A percentile compares a stretch with the other conserved stretches of the same genome.
phyloP scores from a whole-genome alignment of 1,140 invertebrate species.

The roundworm (Caenorhabditis elegans) region DNA sequence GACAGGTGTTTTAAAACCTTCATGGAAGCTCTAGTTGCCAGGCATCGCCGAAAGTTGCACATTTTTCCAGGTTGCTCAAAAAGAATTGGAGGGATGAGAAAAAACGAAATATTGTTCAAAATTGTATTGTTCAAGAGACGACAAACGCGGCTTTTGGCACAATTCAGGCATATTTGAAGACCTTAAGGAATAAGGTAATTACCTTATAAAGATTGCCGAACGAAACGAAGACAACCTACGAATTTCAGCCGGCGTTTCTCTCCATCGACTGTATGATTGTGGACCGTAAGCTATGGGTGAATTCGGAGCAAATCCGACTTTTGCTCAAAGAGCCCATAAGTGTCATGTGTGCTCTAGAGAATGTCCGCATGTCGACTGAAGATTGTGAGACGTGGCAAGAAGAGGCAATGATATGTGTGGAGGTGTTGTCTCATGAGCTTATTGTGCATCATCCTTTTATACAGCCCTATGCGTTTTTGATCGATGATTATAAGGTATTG shows the following conservation, averaged over 20 bases:
- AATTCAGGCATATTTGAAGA: background rate
- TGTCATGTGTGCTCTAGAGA: background rate
- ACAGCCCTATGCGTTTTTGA: background rate
- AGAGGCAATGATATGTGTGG: constrained; percentile 9
- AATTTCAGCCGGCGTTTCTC: background rate
- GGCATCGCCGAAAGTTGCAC: too few relatives aligned
- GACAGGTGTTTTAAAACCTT: too few relatives aligned
- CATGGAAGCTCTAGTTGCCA: too few relatives aligned
- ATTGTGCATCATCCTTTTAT: background rate
- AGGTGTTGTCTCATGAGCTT: background rate
- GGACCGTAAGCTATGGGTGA: background rate
- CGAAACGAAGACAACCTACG: too few relatives aligned
- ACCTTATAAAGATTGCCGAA: too few relatives aligned
- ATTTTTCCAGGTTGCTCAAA: background rate
- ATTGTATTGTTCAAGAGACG: constrained; percentile 2
- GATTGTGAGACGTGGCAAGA: constrained; percentile 15
- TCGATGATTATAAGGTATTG: background rate
- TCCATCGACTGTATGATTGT: background rate
- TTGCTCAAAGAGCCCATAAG: background rate
- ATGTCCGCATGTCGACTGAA: background rate
- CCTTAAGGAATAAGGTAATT: background rate
- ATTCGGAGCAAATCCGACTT: background rate
- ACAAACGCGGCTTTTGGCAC: background rate
- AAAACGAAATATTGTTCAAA: background rate
- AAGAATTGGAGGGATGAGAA: background rate